Evolutionary conservation across 2,888 invertebrate species (phyloP), one percentile per base, ranked within the genome.

Genomic region (Erpobdella octoculata): DNA sequence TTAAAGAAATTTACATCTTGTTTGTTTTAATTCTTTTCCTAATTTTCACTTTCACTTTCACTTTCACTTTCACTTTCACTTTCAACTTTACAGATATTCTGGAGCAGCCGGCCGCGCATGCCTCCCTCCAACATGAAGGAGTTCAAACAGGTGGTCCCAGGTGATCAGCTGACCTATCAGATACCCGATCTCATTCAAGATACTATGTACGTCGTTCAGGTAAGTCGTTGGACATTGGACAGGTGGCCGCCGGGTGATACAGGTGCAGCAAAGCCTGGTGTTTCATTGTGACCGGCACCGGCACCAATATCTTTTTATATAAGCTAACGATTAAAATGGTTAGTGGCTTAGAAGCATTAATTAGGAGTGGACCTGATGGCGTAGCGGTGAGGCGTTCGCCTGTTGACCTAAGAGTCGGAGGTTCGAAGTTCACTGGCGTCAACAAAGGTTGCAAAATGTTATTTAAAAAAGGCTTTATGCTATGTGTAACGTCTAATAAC

Each of bases 121-220:
- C 72, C 71, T n/a, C 74, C 78, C 12, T 71, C 75, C 8, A 70
- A 76, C 59, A 71, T 79, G 6, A 75, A 76, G 18, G 78, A 79
- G 70, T 66, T 77, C 66, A 77, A 77, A 59, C 76, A 78, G 62
- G 73, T 73, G 21, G 70, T 80, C 12, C 72, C 74, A 28, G 78
- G 77, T 64, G 76, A 79, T 71, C 69, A 76, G 58, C 72, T 75
- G 46, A 76, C 73, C 31, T 79, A 75, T 71, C 76, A 77, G 38
- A 72, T 81, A 36, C 76, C 76, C 58, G 76, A 76, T 37, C 73
- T 81, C 25, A 75, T 77, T 38, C 78, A 79, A 35, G 80, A 80
- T 18, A 78, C 78, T 12, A 77, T 79, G 28, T 81, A 81, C 72
- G 78, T 79, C 73, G 78, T 81, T 38, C 78, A 80, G 78, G 80